Evolutionary conservation across 2,113 vertebrate genomes (phyloP).

Genomic region (Hemichromis elongatus): DNA sequence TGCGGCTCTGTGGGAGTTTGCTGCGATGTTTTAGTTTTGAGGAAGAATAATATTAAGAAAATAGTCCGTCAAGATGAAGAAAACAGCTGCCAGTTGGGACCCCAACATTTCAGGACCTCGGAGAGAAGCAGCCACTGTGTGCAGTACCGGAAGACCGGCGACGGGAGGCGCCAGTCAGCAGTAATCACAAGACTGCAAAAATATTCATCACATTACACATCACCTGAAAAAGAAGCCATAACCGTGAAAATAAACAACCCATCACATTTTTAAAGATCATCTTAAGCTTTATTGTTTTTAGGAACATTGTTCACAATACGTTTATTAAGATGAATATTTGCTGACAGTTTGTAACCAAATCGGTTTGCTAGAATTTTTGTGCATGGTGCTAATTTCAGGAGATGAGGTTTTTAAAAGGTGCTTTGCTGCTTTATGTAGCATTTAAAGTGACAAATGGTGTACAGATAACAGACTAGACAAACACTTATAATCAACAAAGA

Average conservation of each 20-base stretch:
- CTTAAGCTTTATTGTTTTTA: constrained; percentile 39
- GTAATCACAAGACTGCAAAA: not conserved
- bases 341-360: not conserved
- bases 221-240: not conserved
- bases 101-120: constrained; percentile 22
- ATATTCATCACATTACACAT: not conserved
- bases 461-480: not conserved
- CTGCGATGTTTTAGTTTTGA: not conserved
- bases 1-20: not conserved
- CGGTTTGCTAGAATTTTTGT: not conserved
- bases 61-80: not conserved
- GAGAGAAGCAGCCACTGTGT: not conserved
- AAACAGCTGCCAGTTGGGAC: not conserved
- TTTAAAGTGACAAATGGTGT: not conserved
- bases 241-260: not conserved
- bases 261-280: not conserved
- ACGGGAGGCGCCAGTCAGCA: constrained; percentile 6
- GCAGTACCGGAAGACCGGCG: not conserved
- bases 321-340: constrained; percentile 13
- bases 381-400: not conserved
- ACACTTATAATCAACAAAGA: not conserved
- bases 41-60: not conserved
- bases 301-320: not conserved
- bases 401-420: constrained; percentile 6
- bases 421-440: not conserved